These are phyloP conservation scores for Hylaeus volcanicus DNA, from an alignment of 1,140 invertebrate species.

Conservation along the genomic window DNA sequence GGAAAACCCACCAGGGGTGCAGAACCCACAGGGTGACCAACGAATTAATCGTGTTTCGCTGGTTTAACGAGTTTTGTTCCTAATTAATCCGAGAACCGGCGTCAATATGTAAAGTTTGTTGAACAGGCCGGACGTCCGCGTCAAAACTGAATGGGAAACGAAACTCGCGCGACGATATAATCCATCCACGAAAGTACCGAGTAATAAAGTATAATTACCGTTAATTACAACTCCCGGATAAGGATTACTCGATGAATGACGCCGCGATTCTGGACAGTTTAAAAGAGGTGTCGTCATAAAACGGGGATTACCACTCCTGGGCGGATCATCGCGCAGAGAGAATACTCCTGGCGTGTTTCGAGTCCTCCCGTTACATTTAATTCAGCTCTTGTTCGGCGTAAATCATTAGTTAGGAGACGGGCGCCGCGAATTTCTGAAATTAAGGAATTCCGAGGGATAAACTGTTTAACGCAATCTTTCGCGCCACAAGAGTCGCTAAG, in stretches of 20 bases:
- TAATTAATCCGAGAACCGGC: slow-evolving; percentile 15
- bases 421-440: background rate
- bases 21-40: too few relatives aligned
- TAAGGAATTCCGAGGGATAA: background rate
- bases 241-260: slow-evolving; percentile 32
- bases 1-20: too few relatives aligned
- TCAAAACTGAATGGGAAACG: background rate
- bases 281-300: slow-evolving; percentile 28
- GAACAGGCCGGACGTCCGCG: background rate
- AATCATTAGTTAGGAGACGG: background rate
- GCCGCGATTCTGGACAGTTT: slow-evolving; percentile 5
- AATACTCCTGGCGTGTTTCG: background rate
- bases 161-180: slow-evolving; percentile 15
- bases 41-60: background rate
- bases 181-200: background rate
- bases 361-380: slow-evolving; percentile 13
- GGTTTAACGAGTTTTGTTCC: slow-evolving; percentile 17
- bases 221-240: slow-evolving; percentile 25
- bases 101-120: background rate
- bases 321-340: background rate
- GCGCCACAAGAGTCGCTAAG: background rate
- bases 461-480: background rate
- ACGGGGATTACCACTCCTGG: slow-evolving; percentile 28
- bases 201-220: slow-evolving; percentile 29
- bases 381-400: background rate